Conservation (phyloP, 2,113 vertebrate genomes). For the Athene cunicularia region DNA sequence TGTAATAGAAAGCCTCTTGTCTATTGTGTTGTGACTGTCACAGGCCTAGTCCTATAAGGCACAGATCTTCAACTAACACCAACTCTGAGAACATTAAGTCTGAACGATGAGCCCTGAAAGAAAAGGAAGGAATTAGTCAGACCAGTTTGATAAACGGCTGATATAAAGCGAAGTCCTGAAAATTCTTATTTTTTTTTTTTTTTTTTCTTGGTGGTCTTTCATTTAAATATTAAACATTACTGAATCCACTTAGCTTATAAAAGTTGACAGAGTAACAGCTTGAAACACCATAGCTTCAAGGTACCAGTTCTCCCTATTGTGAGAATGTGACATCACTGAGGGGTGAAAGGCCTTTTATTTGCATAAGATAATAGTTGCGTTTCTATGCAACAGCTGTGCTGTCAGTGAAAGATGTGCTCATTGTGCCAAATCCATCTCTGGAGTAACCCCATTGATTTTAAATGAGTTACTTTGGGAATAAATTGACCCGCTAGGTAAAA, state of each 20-base stretch:
- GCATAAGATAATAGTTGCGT: slow-evolving; percentile 42
- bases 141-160: neutral
- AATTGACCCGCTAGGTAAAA: slow-evolving; percentile 18
- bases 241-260: neutral
- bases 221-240: neutral
- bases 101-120: neutral
- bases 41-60: neutral
- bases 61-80: neutral
- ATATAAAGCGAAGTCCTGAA: neutral
- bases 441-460: slow-evolving; percentile 43
- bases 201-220: neutral
- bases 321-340: slow-evolving; percentile 39
- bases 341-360: slow-evolving; percentile 59
- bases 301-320: neutral
- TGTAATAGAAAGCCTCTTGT: neutral
- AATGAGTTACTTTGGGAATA: slow-evolving; percentile 42
- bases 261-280: slow-evolving; percentile 47
- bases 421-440: slow-evolving; percentile 44
- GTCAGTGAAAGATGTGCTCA: slow-evolving; percentile 26
- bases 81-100: neutral
- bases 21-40: neutral
- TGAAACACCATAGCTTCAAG: slow-evolving; percentile 39
- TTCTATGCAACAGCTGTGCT: slow-evolving; percentile 60
- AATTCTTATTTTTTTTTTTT: neutral
- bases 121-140: neutral